Base-by-base conservation (phyloP, 2,797 vertebrate genomes). In the Diplodus puntazzo region DNA sequence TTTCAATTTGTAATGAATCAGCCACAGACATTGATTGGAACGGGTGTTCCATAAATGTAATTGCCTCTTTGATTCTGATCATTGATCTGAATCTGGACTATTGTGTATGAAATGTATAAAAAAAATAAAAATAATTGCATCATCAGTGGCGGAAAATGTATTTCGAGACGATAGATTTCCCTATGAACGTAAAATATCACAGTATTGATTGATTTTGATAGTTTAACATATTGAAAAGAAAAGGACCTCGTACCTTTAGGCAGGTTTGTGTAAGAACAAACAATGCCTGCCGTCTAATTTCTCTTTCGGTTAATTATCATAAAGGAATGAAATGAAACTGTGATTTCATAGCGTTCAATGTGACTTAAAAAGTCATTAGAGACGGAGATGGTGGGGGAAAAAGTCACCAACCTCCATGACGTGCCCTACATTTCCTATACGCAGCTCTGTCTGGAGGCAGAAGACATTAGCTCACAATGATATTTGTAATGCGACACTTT, bases 61-160 rank as follows among this genome's bases (percentile, higher is more conserved):
- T 93, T 92, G 87, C 82, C 84, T 92, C 82, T 85, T 84, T 90
- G 85, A 90, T 92, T 88, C 80, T 71, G 81, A 90, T 90, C 80
- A 91, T 91, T 92, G 87, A 93, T 91, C 89, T 90, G 81, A 88
- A 86, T 82, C 80, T 49, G 77, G 85, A 85, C 60, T 49, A 82
- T 77, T 69, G 83, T 87, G 75, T 74, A 53, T 77, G 71, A 79
- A 80, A 86, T 67, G 57, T 66, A 13, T 62, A 55, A 53, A 71
- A 55, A 50, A 71, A 27, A 27, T 27, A 27, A 27, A 2, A 27
- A 27, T 27, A 11, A 30, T 21, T 12, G 20, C 57, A 63, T 78
- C 27, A 63, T 69, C 60, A 30, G 70, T 10, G 55, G 74, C 43
- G 82, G 69, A 69, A 79, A 90, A 77, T 82, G 46, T 59, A 73